phyloP scores from a whole-genome alignment of 2,888 invertebrate species.

The Chelonus formosanus region DNA sequence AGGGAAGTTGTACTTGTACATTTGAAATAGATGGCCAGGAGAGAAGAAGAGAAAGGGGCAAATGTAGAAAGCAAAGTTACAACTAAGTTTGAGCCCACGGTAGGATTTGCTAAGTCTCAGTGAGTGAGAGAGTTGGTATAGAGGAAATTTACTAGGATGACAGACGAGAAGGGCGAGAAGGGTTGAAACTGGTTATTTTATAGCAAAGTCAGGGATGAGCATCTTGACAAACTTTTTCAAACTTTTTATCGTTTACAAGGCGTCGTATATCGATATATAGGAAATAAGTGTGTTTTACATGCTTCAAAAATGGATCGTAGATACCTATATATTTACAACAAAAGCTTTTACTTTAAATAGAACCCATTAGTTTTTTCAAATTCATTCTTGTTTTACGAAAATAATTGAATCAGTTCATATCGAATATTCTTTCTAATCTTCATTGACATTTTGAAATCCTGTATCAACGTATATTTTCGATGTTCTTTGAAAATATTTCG shows the following conservation, averaged over 20 bases:
- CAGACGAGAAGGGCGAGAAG: not conserved
- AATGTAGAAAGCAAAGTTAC: conserved; percentile 16
- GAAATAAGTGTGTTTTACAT: not conserved
- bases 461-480: no score
- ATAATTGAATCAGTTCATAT: no score
- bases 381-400: no score
- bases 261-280: conserved; percentile 22
- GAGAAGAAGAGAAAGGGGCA: not conserved
- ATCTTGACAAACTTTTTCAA: conserved; percentile 23
- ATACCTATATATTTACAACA: conserved; percentile 14
- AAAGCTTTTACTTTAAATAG: not conserved
- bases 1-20: conserved; percentile 14
- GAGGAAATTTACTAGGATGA: not conserved
- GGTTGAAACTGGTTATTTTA: not conserved
- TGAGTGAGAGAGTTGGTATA: conserved; percentile 8
- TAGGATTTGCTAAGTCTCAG: conserved; percentile 13
- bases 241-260: conserved; percentile 19
- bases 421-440: no score
- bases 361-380: not conserved
- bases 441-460: no score
- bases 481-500: no score
- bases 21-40: conserved; percentile 3
- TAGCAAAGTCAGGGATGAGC: conserved; percentile 1
- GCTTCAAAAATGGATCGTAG: not conserved
- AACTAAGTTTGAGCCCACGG: conserved; percentile 13